A percentile compares a stretch with the other conserved stretches of the same genome.
phyloP scores from a whole-genome alignment of 2,113 vertebrate genomes.

The Gadus macrocephalus region DNA sequence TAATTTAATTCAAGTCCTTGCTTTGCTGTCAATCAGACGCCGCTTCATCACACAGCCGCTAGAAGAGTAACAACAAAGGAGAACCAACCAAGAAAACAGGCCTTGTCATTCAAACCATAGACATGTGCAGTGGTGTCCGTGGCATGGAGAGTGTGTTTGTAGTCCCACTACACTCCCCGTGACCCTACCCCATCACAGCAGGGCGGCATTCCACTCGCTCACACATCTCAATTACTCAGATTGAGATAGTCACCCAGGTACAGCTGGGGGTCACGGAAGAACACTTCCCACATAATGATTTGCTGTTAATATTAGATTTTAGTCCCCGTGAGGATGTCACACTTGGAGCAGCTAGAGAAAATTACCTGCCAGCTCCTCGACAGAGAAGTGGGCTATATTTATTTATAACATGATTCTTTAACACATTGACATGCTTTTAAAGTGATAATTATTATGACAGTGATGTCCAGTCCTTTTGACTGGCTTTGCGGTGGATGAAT shows the following conservation, averaged over 20 bases:
- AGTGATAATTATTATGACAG: conserved; percentile 65
- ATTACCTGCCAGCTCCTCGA: conserved; percentile 71
- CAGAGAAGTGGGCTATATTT: conserved; percentile 69
- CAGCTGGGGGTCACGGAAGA: conserved; percentile 59
- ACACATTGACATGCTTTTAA: conserved; percentile 66
- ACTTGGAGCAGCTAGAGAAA: conserved; percentile 67
- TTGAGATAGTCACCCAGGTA: conserved; percentile 69
- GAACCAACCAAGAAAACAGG: conserved; percentile 25
- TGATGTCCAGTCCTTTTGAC: conserved; percentile 54
- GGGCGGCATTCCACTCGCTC: conserved; percentile 34
- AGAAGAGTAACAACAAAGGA: conserved; percentile 5
- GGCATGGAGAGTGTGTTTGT: conserved; percentile 31
- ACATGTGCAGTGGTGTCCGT: conserved; percentile 46
- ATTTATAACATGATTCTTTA: conserved; percentile 57
- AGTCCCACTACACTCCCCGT: conserved; percentile 59
- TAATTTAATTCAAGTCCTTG: conserved; percentile 27
- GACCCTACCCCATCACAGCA: conserved; percentile 61
- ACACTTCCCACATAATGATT: conserved; percentile 72
- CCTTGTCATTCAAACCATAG: conserved; percentile 48
- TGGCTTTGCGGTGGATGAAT: conserved; percentile 56
- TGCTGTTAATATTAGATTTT: conserved; percentile 74
- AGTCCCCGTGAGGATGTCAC: conserved; percentile 68
- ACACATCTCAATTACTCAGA: conserved; percentile 63
- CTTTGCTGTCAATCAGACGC: conserved; percentile 51
- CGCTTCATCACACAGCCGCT: conserved; percentile 21